Evolutionary conservation across 1,140 invertebrate genomes (phyloP), one percentile per base, ranked within the genome.

Genomic region (Coboldia fuscipes): DNA sequence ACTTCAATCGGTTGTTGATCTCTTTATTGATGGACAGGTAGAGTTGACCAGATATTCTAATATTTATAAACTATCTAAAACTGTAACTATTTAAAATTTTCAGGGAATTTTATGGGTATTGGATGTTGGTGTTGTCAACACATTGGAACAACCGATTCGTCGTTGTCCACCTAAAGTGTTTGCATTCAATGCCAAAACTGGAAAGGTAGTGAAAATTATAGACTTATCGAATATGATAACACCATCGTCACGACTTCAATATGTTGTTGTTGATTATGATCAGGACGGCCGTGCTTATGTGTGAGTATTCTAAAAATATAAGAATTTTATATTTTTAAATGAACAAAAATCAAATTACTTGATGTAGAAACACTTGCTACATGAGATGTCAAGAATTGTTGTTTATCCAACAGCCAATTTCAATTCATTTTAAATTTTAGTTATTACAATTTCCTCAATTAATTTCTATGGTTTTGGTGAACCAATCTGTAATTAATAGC

Each of bases 141-240:
- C 68, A 2, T 43, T 74, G 29, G 62, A 67, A 34, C 57, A 64
- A 22, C 70, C 72, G 0, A 58, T 69, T 2, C 60, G 64, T 7
- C 59, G 65, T n/a, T 72, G 70, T 38, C 51, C 60, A 9, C 70
- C 74, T 0, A 78, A 75, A 50, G 61, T 77, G 14, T 60, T 74
- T 7, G 69, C 62, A n/a, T 57, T 75, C 30, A 61, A 64, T 39
- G 53, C 65, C 0, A 54, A 62, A 28, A 63, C 60, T 23, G 61
- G 61, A 20, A 69, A 70, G 52, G 50, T 73, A 19, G 58, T 69
- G 2, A 70, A 68, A 44, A 53, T 50, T 18, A 58, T 76, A 22
- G 64, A 71, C 38, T 45, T 76, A 9, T 61, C 58, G 10, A 42
- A 56, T 5, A 47, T 70, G 17, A 53, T 63, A 1, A 60, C 58